Evolutionary conservation across 2,113 vertebrate genomes (phyloP), one percentile per base, ranked within the genome.

Genomic region (Siniperca knerii): DNA sequence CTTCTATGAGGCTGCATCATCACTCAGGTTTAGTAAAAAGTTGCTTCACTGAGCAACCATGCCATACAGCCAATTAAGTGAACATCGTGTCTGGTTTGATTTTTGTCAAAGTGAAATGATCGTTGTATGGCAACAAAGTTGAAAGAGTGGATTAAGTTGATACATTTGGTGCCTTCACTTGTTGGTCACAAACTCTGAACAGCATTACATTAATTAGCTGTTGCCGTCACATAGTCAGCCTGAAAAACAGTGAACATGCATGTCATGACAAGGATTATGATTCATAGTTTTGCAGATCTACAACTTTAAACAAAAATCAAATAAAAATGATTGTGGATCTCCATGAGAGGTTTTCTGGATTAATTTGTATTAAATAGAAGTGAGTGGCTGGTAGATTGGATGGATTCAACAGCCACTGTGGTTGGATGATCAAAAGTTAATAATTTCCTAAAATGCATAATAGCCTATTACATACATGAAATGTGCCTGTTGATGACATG

Each of bases 41-140:
- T 20, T 40, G 25, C 8, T 52, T 60, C 29, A 21, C 13, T 48
- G 29, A 67, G 33, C 40, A 75, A 55, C 21, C 0, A 4, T n/a
- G 2, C 48, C 44, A 67, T 40, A 40, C 4, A 69, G 37, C 46
- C 46, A 77, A 18, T 73, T 86, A 77, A 77, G 5, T 1, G 0
- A 52, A 72, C 10, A 64, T 16, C 25, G 44, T 67, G 55, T 35
- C 69, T 62, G 23, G 25, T 60, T 66, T 74, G 9, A 62, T 82
- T 54, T 58, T 29, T 23, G 12, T 72, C 69, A 72, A 46, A 68
- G 54, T 12, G 40, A n/a, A 7, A 20, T 77, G n/a, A 57, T 60
- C 0, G 4, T 54, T 12, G 8, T 33, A n/a, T 21, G 13, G 15
- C 29, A n/a, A 68, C 37, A 74, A 69, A 54, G 44, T 13, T 68